phyloP scores from a whole-genome alignment of 1,140 invertebrate genomes.

The Triops longicaudatus region DNA sequence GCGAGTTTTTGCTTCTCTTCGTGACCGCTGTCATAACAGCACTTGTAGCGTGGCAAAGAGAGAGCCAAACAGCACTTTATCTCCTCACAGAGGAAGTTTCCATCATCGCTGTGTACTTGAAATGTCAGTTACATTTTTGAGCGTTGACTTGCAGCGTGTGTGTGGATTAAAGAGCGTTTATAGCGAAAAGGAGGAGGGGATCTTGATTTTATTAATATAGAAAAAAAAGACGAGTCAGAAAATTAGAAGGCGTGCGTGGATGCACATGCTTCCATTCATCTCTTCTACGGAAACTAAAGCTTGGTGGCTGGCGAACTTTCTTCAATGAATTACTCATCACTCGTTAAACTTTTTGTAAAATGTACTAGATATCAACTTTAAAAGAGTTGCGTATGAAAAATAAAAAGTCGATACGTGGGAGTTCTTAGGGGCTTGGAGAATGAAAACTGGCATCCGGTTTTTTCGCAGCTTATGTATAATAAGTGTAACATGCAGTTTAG shows the following conservation, averaged over 20 bases:
- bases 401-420: not conserved
- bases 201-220: not conserved
- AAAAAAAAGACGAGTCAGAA: not conserved
- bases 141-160: not conserved
- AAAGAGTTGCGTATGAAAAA: not conserved
- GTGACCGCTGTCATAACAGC: conserved; percentile 10
- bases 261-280: conserved; percentile 14
- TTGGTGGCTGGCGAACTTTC: conserved; percentile 7
- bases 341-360: not conserved
- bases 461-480: not conserved
- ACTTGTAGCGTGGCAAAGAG: not conserved
- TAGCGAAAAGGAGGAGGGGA: not conserved
- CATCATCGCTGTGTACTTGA: conserved; percentile 14
- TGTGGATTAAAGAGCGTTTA: conserved; percentile 9
- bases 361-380: not conserved
- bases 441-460: conserved; percentile 1
- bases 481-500: not conserved
- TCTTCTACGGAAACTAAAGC: not conserved
- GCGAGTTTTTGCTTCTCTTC: not conserved
- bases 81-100: conserved; percentile 2
- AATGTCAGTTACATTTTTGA: conserved; percentile 10
- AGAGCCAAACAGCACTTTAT: conserved; percentile 12
- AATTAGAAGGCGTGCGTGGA: conserved; percentile 10
- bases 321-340: conserved; percentile 4
- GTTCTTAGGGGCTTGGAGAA: not conserved